Base-by-base conservation (phyloP, 2,113 vertebrate genomes). In the Mesoclemmys tuberculata region DNA sequence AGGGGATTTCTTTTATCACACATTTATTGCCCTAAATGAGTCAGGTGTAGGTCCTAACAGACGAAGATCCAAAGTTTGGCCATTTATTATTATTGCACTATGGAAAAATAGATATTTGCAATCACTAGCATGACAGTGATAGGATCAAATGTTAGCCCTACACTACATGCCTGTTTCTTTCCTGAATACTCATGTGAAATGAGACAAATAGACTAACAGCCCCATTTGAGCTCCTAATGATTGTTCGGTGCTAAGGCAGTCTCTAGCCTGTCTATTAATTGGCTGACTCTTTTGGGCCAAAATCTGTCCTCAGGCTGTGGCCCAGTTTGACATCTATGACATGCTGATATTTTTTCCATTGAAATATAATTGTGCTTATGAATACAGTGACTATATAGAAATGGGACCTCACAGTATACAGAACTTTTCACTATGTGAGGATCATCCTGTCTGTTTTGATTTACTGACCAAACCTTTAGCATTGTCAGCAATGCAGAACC, bases 371-470 rank as follows among this genome's bases (percentile, higher is more conserved):
- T 75, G 0, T 19, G 58, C 82, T 48, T 71, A 82, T 75, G 61
- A 93, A 75, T 3, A 90, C 55, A n/a, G 26, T 35, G 61, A 49
- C 61, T 56, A 13, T 61, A 84, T 87, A 0, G 2, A 87, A 85
- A 19, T 84, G 93, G 87, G 46, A 77, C 51, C 14, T 0, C 0
- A 3, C 71, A 87, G 49, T 84, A 74, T 26, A 61, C 24, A 0
- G 5, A 87, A 44, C 19, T 89, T 89, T 48, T 27, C 81, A 46
- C 77, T 52, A 1, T 10, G 2, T 49, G 82, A 83, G 64, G 84
- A 94, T 55, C 46, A 44, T 58, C 0, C 0, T 22, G 4, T 11
- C 8, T 31, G 46, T 55, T 80, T 0, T 38, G 87, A 58, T 38
- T 64, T 26, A 35, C 86, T 29, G 82, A 58, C 29, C 48, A 77